phyloP scores from a whole-genome alignment of 2,888 invertebrate species.

The Cantharis nigra region DNA sequence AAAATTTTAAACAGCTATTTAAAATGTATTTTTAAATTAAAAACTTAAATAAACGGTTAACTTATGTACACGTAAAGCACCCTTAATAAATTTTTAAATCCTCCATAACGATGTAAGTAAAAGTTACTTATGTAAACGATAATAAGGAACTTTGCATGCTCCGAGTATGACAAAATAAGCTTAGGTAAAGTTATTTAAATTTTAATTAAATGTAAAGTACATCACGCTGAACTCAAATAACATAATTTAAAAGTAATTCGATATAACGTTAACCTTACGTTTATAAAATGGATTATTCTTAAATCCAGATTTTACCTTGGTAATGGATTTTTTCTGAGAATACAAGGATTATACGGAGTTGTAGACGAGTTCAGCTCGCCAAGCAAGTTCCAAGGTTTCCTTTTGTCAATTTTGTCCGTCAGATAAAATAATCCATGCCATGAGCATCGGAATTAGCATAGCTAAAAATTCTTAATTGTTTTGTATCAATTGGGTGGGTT shows the following conservation, averaged over 20 bases:
- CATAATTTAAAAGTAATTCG: constrained; percentile 5
- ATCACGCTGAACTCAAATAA: constrained; percentile 1
- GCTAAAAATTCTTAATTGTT: background rate
- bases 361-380: background rate
- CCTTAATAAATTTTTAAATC: background rate
- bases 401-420: background rate
- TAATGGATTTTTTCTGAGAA: background rate
- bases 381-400: background rate
- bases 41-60: background rate
- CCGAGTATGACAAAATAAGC: background rate
- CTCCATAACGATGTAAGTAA: background rate
- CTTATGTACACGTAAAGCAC: background rate
- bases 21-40: background rate
- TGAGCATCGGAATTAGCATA: background rate
- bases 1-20: too few relatives aligned
- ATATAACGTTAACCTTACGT: background rate
- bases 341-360: background rate
- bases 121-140: background rate
- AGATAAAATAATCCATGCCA: background rate
- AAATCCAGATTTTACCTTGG: background rate
- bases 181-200: background rate
- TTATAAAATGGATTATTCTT: background rate
- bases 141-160: background rate
- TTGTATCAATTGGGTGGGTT: background rate
- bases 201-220: constrained; percentile 4